Evolutionary conservation across 2,888 invertebrate species (phyloP).

Genomic region (Ochlodes sylvanus): DNA sequence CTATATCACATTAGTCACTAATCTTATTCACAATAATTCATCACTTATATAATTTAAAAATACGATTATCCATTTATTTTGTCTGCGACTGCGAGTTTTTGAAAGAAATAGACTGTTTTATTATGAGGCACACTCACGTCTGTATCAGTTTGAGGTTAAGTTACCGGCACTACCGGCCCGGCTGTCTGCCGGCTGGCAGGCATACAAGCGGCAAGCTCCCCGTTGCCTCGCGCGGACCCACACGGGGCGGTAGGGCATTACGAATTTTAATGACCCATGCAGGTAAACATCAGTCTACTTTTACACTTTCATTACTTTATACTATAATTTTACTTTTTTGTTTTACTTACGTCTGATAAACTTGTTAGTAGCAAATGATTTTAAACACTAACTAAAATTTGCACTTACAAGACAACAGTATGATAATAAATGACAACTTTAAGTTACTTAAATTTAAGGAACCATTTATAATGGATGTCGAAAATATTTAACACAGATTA

Average conservation of each 20-base stretch:
- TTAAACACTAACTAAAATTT: neutral
- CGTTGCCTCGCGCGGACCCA: constrained; percentile 53
- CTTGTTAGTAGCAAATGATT: neutral
- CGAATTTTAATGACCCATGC: constrained; percentile 31
- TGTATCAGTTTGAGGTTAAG: constrained; percentile 84
- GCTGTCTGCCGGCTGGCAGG: constrained; percentile 58
- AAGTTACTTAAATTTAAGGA: too few relatives aligned
- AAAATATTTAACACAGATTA: constrained; percentile 9
- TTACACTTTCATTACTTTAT: neutral
- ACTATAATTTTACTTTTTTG: neutral
- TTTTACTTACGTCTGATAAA: neutral
- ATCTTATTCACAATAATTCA: neutral
- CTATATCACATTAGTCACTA: neutral
- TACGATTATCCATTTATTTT: neutral
- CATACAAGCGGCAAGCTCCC: constrained; percentile 70
- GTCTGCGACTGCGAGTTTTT: constrained; percentile 49
- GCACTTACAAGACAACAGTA: too few relatives aligned
- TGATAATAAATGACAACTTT: too few relatives aligned
- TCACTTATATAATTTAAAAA: neutral
- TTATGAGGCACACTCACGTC: constrained; percentile 79
- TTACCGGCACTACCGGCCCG: constrained; percentile 80
- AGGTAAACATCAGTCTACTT: neutral
- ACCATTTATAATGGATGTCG: too few relatives aligned
- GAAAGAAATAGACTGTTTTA: constrained; percentile 69
- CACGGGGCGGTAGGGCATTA: constrained; percentile 51